Base-by-base conservation (phyloP, 1,140 invertebrate species). In the Panulirus ornatus region DNA sequence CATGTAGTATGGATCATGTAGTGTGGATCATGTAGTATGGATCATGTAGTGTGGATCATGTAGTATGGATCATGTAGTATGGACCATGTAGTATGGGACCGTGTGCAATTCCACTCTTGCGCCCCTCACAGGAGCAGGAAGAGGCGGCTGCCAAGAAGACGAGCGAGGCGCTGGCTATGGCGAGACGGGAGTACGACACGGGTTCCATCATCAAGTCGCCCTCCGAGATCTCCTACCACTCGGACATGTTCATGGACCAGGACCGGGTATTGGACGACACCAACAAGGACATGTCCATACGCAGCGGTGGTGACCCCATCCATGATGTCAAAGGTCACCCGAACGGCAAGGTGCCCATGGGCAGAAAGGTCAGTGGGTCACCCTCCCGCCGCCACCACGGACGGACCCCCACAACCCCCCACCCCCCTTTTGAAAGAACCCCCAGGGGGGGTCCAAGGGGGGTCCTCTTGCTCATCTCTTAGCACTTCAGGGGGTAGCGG, bases 201-300 rank as follows among this genome's bases (percentile, higher is more conserved):
- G 92, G 90, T 14, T 91, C 91, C 42, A 95, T 96, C 90, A 96
- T 96, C 87, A 97, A 98, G 75, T 98, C 97, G 44, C 97, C 97
- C 11, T 98, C 97, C 58, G 96, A 96, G 93, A 97, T 97, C 93
- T 98, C 97, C 22, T 97, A 97, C 93, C 96, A 97, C 92, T 98
- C 97, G 94, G 97, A 98, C 94, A 94, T 97, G 76, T 98, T 97
- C 94, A 96, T 97, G 79, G 96, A 96, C 89, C 97, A 97, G 93
- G 97, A 97, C 92, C 97, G 97, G 92, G 96, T 96, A 92, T 96
- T 97, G 93, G 96, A 97, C 93, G 97, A 97, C 94, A 97, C 97
- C 95, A 96, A 96, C 93, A 97, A 97, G 93, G 97, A 98, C 94
- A 96, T 97, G 96, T 98, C 97, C 94, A 96, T 98, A 84, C 95